A percentile compares a stretch with the other conserved stretches of the same genome.
Conservation (phyloP, 2,888 invertebrate species). For the Rhimphoctona megacephalus region DNA sequence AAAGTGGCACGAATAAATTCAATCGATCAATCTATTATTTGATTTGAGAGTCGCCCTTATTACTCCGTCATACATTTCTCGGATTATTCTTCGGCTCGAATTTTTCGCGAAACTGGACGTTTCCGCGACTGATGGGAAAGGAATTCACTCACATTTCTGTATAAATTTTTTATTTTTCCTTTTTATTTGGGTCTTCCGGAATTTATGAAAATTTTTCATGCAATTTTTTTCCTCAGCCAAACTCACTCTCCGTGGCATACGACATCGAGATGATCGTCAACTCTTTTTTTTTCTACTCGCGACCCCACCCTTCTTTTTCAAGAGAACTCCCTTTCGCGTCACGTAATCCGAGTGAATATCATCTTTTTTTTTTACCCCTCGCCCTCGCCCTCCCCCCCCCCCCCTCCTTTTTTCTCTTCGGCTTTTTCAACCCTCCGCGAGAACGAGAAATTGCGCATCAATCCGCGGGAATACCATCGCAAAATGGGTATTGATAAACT, state of each 20-base stretch:
- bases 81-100: not conserved
- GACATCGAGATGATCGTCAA: conserved; percentile 22
- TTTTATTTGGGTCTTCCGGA: not conserved
- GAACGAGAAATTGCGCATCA: not conserved
- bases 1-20: no score
- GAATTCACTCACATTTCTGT: not conserved
- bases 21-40: no score
- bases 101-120: not conserved
- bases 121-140: not conserved
- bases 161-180: not conserved
- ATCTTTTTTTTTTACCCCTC: not conserved
- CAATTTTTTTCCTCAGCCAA: not conserved
- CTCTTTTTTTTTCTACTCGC: conserved; percentile 1
- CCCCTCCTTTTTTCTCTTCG: not conserved
- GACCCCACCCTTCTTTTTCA: conserved; percentile 7
- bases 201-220: not conserved
- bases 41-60: not conserved
- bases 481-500: not conserved
- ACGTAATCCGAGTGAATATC: conserved; percentile 20
- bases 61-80: not conserved
- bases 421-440: conserved; percentile 4
- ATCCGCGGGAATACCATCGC: not conserved
- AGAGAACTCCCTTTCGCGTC: conserved; percentile 13
- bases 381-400: not conserved
- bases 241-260: not conserved